Evolutionary conservation across 2,888 invertebrate species (phyloP), one percentile per base, ranked within the genome.

Genomic region (Nephrocerus scutellatus): DNA sequence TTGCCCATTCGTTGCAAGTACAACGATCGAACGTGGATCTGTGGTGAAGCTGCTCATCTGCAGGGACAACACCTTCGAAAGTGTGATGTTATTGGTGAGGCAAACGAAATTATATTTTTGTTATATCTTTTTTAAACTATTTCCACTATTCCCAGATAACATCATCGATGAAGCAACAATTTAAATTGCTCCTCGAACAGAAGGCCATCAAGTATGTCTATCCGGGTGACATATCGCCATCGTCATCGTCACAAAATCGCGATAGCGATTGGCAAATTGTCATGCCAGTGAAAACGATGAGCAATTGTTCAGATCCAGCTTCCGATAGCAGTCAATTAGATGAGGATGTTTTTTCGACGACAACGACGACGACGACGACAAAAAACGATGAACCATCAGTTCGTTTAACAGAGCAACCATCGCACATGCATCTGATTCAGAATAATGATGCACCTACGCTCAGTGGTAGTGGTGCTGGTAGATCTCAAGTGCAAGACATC

Each of bases 151-250:
- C n/a, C 5, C 56, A 90, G 79, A 83, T 91, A 55, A 82, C 84
- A 7, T 78, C 77, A 38, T 74, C 74, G 22, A 75, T 79, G 48
- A 79, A 79, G 23, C 79, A 82, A 47, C 90, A 91, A 59, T 90
- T 86, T 81, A 81, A 85, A 50, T 68, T 91, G 41, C 68, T 89
- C 20, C 68, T 91, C 37, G 90, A 91, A 61, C 83, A 87, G 57
- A 77, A 81, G 50, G 77, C 80, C 3, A 77, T 74, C 48, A 79
- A 79, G 35, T 86, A 84, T 59, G 76, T 79, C 34, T 87, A 84
- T 77, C 77, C 79, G 1, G 66, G 65, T 1, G 68, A 68, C 35
- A 59, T 59, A 32, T 66, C 68, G 7, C 64, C 66, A 7, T 55
- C 58, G 14, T 38, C 48, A 4, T 36, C 52, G 2, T 30, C 46